Base-by-base conservation (phyloP, 2,113 vertebrate species). In the Cichladusa arquata region DNA sequence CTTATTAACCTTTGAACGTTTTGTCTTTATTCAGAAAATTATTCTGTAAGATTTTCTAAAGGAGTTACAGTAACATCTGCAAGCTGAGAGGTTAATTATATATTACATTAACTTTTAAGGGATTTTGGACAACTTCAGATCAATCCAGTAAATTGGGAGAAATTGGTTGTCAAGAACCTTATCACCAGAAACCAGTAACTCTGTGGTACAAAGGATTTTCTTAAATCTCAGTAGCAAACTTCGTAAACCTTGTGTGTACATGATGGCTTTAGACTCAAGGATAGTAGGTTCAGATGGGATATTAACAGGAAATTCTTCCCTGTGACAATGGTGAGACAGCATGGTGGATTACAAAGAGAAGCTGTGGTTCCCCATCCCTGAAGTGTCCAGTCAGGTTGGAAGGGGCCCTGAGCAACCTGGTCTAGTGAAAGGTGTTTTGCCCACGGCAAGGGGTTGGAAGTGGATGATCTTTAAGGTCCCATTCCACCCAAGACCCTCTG, bases 121-220 rank as follows among this genome's bases (percentile, higher is more conserved):
- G 28, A 87, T n/a, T 34, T 71, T 61, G 5, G 51, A 28, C 25
- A 76, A 36, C 13, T 65, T 87, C 73, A 91, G 60, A 78, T 58
- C 44, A 20, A 23, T 33, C 61, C 6, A 53, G 42, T 64, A 70
- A 81, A 65, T 0, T 22, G 4, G 24, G 34, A 81, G 11, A 23
- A 58, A 62, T 11, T 5, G 19, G 2, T 11, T 58, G 33, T 53
- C 28, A 34, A 76, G 20, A 79, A 76, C 5, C 0, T 0, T 7
- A 45, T 23, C 31, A 50, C 12, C 34, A 76, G 79, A 74, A 88
- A n/a, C 13, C 23, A 58, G 0, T 26, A 13, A 38, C n/a, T 76
- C 19, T 38, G 38, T 4, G 2, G 8, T 51, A 81, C 22, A 42
- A 82, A 84, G 11, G 22, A 65, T 58, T 74, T 61, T 66, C 65